Conservation (phyloP, 2,113 vertebrate genomes). For the Halichoeres trimaculatus region DNA sequence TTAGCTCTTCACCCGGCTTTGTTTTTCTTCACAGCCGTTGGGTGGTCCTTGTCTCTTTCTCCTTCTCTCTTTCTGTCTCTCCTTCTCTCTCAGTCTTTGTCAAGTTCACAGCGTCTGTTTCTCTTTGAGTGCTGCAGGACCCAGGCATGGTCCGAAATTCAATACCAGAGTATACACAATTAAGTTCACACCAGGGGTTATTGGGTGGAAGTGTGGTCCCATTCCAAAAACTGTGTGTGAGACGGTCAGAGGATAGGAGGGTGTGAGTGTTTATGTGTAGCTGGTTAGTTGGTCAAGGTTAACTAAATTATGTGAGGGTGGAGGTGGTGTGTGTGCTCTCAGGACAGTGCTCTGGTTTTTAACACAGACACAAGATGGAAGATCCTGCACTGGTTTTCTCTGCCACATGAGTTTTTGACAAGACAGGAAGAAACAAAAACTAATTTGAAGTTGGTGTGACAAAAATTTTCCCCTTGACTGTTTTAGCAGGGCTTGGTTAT, state of each 20-base stretch:
- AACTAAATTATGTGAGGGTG: conserved; percentile 44
- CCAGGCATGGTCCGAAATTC: conserved; percentile 65
- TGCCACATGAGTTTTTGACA: background rate
- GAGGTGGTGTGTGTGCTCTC: conserved; percentile 10
- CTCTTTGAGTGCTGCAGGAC: conserved; percentile 64
- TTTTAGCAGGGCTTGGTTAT: no score
- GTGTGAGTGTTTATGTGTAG: conserved; percentile 43
- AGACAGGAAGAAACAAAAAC: no score
- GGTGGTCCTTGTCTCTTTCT: conserved; percentile 72
- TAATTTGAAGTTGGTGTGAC: no score
- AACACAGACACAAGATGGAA: no score
- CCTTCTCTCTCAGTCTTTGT: conserved; percentile 64
- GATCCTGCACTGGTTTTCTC: background rate
- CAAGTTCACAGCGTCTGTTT: conserved; percentile 72
- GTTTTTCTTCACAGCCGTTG: conserved; percentile 76
- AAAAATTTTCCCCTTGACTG: no score
- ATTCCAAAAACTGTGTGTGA: conserved; percentile 62
- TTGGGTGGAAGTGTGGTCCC: conserved; percentile 69
- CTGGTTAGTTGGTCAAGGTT: conserved; percentile 74
- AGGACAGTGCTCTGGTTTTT: conserved; percentile 9
- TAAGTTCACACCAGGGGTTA: conserved; percentile 79
- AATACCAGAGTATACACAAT: conserved; percentile 79
- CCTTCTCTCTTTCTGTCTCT: conserved; percentile 36
- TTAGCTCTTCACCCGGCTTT: conserved; percentile 66
- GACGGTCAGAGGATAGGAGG: conserved; percentile 55